phyloP scores from a whole-genome alignment of 2,888 invertebrate species.

The Acronicta aceris region DNA sequence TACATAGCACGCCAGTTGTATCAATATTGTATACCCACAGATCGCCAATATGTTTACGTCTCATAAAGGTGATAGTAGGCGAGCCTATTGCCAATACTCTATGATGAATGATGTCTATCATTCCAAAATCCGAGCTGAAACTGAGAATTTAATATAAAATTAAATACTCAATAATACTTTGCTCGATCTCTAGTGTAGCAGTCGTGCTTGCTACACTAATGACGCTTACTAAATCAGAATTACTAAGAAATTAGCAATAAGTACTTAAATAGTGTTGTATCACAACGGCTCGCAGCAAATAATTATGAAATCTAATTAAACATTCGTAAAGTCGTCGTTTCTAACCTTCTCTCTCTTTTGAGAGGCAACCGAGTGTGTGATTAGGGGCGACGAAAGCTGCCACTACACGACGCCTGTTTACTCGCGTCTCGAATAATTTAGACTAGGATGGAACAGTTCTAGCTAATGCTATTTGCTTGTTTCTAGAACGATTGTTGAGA shows the following conservation, averaged over 20 bases:
- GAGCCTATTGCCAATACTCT: no score
- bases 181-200: no score
- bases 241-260: constrained; percentile 19
- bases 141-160: no score
- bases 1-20: no score
- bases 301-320: constrained; percentile 79
- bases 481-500: constrained; percentile 17
- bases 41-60: no score
- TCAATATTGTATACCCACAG: no score
- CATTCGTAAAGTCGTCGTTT: constrained; percentile 68
- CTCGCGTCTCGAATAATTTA: constrained; percentile 55
- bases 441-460: constrained; percentile 43
- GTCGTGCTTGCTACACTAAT: no score
- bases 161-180: no score
- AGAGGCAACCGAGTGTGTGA: constrained; percentile 80
- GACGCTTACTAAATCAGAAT: no score
- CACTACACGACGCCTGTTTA: constrained; percentile 56
- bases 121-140: no score
- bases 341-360: constrained; percentile 70
- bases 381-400: constrained; percentile 72
- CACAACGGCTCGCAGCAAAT: constrained; percentile 52
- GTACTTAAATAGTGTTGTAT: constrained; percentile 28
- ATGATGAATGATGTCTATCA: no score
- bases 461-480: constrained; percentile 50
- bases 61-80: no score